Evolutionary conservation across 2,888 invertebrate genomes (phyloP).

Genomic region (Nomada hirtipes): DNA sequence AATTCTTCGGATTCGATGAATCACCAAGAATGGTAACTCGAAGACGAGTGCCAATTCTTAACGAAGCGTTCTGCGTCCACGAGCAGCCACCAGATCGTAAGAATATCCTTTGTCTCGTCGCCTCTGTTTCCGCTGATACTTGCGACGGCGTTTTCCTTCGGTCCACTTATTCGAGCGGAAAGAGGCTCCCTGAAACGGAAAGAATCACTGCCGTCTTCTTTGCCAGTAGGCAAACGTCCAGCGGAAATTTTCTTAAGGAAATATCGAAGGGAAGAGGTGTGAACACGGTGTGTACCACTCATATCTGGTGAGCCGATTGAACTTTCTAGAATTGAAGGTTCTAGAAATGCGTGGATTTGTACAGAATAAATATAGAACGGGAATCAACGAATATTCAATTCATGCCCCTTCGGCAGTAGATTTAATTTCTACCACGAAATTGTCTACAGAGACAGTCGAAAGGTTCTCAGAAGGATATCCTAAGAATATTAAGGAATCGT

Average conservation of each 20-base stretch:
- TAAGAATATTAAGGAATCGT: not conserved
- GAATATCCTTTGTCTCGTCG: constrained; percentile 11
- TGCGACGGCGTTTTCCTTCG: not conserved
- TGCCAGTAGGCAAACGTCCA: constrained; percentile 47
- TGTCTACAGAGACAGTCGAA: not conserved
- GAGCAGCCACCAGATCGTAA: constrained; percentile 16
- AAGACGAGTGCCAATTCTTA: constrained; percentile 37
- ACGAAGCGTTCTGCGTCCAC: constrained; percentile 31
- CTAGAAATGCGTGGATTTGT: too few species aligned
- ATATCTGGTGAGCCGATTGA: not conserved
- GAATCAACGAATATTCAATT: too few species aligned
- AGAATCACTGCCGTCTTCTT: constrained; percentile 35
- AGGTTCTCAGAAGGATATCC: not conserved
- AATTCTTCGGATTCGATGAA: not conserved
- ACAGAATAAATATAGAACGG: too few species aligned
- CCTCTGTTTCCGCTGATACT: constrained; percentile 21
- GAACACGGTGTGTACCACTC: not conserved
- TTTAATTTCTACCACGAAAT: too few species aligned
- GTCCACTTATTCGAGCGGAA: constrained; percentile 34
- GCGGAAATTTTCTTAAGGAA: constrained; percentile 1
- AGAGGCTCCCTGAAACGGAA: constrained; percentile 32
- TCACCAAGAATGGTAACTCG: not conserved
- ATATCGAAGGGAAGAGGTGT: not conserved
- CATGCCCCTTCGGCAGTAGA: too few species aligned
- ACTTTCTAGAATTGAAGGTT: not conserved